These are phyloP conservation scores for Xanthia icteritia DNA, from an alignment of 2,888 invertebrate species.

Conservation along the genomic window DNA sequence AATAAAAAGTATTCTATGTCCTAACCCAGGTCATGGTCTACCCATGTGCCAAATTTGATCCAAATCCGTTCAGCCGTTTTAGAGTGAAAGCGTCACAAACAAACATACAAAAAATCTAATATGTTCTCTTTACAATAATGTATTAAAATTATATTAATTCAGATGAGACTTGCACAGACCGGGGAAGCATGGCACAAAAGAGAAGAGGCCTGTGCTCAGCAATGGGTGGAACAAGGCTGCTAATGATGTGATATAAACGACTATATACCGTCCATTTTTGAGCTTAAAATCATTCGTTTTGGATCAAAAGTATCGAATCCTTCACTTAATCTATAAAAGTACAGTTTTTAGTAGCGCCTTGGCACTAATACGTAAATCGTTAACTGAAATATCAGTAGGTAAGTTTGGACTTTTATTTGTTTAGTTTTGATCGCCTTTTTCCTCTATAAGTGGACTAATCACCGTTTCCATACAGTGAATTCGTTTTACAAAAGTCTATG, in stretches of 20 bases:
- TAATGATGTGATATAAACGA: neutral
- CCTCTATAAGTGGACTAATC: slow-evolving; percentile 14
- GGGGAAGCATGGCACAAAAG: neutral
- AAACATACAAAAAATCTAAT: no score
- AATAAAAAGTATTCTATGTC: no score
- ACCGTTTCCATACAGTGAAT: neutral
- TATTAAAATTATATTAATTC: no score
- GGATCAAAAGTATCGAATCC: neutral
- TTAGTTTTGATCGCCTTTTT: slow-evolving; percentile 28
- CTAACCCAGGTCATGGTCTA: no score
- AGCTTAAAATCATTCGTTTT: neutral
- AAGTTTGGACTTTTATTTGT: neutral
- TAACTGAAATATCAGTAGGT: no score
- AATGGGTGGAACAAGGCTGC: no score
- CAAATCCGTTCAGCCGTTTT: no score
- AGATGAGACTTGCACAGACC: neutral
- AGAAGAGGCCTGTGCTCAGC: neutral
- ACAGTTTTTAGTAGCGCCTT: neutral
- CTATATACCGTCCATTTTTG: neutral
- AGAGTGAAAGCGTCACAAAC: no score
- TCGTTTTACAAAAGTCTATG: neutral
- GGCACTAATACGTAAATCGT: neutral
- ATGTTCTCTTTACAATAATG: no score
- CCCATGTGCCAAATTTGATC: no score
- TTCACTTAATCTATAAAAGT: neutral